Conservation (phyloP, 2,113 vertebrate species). For the Craseonycteris thonglongyai region DNA sequence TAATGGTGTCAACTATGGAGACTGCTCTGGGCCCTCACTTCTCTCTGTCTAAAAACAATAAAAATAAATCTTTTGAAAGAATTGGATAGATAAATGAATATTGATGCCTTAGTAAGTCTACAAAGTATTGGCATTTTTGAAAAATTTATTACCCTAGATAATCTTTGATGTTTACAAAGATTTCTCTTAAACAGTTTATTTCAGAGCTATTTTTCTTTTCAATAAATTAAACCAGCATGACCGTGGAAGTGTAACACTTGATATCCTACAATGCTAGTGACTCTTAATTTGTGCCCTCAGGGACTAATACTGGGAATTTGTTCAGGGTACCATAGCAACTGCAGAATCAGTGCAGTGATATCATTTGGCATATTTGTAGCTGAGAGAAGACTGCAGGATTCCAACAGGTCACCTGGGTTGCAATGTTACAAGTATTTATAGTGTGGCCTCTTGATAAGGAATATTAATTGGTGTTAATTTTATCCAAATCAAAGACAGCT, state of each 20-base stretch:
- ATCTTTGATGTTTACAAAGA: background rate
- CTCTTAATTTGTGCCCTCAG: background rate
- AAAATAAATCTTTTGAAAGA: too few relatives aligned
- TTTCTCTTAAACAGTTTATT: background rate
- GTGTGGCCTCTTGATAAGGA: background rate
- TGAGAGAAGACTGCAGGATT: background rate
- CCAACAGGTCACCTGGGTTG: background rate
- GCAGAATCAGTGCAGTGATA: background rate
- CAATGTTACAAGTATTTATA: background rate
- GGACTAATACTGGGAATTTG: background rate
- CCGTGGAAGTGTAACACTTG: background rate
- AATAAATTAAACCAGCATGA: background rate
- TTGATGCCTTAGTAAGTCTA: background rate
- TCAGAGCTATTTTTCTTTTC: background rate
- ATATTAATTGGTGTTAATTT: background rate
- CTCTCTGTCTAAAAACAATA: too few relatives aligned
- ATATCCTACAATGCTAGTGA: background rate
- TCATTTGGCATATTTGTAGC: background rate
- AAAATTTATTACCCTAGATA: background rate
- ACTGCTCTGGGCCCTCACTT: too few relatives aligned
- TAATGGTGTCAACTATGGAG: too few relatives aligned
- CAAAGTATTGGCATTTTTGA: background rate
- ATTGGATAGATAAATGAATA: background rate
- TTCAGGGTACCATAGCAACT: background rate
- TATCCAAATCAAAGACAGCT: background rate